phyloP scores from a whole-genome alignment of 2,888 invertebrate genomes.

The Podotricha telesiphe region DNA sequence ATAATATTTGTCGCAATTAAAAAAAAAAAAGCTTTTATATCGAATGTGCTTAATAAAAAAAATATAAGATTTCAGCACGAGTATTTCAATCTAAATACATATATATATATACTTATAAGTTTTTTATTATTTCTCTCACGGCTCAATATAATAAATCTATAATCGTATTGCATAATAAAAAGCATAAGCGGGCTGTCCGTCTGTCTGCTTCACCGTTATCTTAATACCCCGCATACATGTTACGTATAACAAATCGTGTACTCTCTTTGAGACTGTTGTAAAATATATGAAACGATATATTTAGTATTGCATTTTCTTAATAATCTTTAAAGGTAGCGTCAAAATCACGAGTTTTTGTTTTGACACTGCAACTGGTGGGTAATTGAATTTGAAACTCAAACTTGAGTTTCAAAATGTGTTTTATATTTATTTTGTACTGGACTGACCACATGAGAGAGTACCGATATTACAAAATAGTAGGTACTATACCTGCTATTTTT shows the following conservation, averaged over 20 bases:
- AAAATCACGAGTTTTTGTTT: background rate
- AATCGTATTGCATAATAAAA: slow-evolving; percentile 55
- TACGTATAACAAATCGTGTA: slow-evolving; percentile 31
- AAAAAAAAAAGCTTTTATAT: background rate
- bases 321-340: background rate
- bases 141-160: slow-evolving; percentile 42
- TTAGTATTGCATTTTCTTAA: background rate
- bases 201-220: slow-evolving; percentile 53
- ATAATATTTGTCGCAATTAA: background rate
- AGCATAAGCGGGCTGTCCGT: slow-evolving; percentile 49
- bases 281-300: slow-evolving; percentile 6
- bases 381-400: background rate
- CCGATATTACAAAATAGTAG: no score
- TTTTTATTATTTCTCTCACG: slow-evolving; percentile 37
- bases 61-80: no score
- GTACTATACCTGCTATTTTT: background rate
- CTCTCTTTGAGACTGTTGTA: slow-evolving; percentile 16
- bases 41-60: background rate
- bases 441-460: no score
- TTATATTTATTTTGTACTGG: background rate
- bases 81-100: slow-evolving; percentile 19
- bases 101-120: no score
- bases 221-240: slow-evolving; percentile 47
- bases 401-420: background rate
- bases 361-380: background rate